A percentile compares a stretch with the other conserved stretches of the same genome.
phyloP scores from a whole-genome alignment of 2,797 vertebrate genomes.

The Myotis vivesi region DNA sequence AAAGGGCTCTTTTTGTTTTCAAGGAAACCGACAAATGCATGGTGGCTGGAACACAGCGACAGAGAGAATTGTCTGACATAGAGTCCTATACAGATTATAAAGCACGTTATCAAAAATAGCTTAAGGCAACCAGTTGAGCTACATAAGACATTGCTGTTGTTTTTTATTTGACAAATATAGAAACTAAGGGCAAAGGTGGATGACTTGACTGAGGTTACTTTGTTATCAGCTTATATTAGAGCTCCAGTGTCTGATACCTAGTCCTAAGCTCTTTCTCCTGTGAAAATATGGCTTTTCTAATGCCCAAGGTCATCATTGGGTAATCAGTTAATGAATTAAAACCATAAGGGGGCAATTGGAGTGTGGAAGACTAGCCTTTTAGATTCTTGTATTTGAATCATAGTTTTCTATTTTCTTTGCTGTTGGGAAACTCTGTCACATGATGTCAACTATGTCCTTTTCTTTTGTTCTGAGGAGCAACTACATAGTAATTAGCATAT shows the following conservation, averaged over 20 bases:
- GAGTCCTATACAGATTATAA: not conserved
- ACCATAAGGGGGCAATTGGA: not conserved
- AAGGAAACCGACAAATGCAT: not conserved
- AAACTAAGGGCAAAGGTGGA: not conserved
- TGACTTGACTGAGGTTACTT: not conserved
- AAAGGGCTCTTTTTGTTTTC: not conserved
- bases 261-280: not conserved
- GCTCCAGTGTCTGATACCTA: not conserved
- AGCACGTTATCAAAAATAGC: not conserved
- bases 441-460: not conserved
- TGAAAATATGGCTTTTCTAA: not conserved
- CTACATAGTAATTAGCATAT: not conserved
- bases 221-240: not conserved
- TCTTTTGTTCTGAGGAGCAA: not conserved
- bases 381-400: not conserved
- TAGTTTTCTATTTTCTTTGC: not conserved
- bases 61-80: not conserved
- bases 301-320: not conserved
- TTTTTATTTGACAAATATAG: not conserved
- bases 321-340: conserved; percentile 6
- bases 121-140: not conserved
- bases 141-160: no score
- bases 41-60: not conserved
- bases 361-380: not conserved
- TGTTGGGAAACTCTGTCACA: not conserved